Conservation (phyloP, 2,888 invertebrate genomes). For the Allolobophora icterica region DNA sequence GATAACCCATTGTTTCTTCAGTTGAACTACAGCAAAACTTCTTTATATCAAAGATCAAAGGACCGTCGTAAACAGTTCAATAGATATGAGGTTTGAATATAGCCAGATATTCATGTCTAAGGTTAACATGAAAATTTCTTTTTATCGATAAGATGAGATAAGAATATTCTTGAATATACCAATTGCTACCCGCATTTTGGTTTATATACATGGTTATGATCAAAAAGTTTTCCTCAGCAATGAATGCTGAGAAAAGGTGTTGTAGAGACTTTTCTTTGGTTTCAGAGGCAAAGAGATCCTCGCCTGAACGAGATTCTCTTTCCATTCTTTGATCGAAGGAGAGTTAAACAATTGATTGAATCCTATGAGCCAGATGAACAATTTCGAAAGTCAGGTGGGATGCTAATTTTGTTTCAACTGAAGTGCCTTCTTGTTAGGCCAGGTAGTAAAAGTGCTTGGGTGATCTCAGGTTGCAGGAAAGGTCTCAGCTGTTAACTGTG, state of each 20-base stretch:
- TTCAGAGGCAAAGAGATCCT: slow-evolving; percentile 76
- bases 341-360: slow-evolving; percentile 88
- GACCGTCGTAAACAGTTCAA: too few species aligned
- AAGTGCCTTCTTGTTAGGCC: background rate
- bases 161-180: too few species aligned
- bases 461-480: background rate
- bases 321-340: slow-evolving; percentile 92
- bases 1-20: background rate
- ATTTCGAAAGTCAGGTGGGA: slow-evolving; percentile 73
- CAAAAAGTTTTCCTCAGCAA: too few species aligned
- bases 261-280: background rate
- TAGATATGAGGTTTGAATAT: too few species aligned
- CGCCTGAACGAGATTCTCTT: slow-evolving; percentile 97
- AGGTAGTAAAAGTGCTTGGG: background rate
- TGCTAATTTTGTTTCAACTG: background rate
- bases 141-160: too few species aligned
- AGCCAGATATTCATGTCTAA: background rate
- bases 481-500: background rate
- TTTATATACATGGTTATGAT: too few species aligned
- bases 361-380: slow-evolving; percentile 88
- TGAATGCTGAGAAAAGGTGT: background rate
- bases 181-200: too few species aligned
- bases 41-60: too few species aligned
- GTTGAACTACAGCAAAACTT: too few species aligned
- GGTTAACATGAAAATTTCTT: background rate